Percentiles rank a stretch among this genome's conserved stretches.
Evolutionary conservation across 1,140 invertebrate genomes (phyloP).

Genomic region (Drosophila kohkoa): DNA sequence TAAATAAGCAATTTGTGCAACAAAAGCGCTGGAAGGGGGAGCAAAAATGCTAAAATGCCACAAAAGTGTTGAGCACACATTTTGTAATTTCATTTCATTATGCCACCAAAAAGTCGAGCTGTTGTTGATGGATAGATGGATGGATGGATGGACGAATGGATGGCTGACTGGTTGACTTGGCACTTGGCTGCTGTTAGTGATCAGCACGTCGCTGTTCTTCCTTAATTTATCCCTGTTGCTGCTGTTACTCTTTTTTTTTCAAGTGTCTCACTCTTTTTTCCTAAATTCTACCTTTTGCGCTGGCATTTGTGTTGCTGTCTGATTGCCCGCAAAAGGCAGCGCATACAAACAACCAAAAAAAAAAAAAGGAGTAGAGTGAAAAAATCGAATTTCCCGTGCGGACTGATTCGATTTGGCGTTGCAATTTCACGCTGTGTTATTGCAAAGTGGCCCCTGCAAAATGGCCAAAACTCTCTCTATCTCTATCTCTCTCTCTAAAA

Average conservation of each 20-base stretch:
- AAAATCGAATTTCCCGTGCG: constrained; percentile 84
- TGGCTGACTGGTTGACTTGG: constrained; percentile 23
- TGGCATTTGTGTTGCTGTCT: constrained; percentile 77
- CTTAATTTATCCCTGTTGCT: constrained; percentile 19
- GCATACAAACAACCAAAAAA: constrained; percentile 26
- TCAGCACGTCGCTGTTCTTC: constrained; percentile 36
- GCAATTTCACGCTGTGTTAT: constrained; percentile 84
- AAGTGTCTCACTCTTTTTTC: not conserved
- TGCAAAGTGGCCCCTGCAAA: constrained; percentile 76
- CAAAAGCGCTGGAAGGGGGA: constrained; percentile 6
- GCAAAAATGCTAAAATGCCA: constrained; percentile 53
- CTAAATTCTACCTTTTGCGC: constrained; percentile 12
- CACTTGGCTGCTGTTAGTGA: constrained; percentile 35
- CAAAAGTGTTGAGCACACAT: constrained; percentile 59
- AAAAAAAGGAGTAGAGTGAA: constrained; percentile 21
- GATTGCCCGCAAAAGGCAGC: constrained; percentile 74
- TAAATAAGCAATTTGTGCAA: constrained; percentile 79
- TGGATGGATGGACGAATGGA: constrained; percentile 25
- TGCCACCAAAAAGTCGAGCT: constrained; percentile 43
- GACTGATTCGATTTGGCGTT: constrained; percentile 84
- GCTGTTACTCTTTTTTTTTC: not conserved
- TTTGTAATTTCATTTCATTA: constrained; percentile 79
- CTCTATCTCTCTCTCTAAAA: constrained; percentile 31
- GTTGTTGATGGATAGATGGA: constrained; percentile 48
- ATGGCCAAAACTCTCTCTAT: not conserved